Conservation (phyloP, 1,140 invertebrate genomes). For the Colletes gigas region DNA sequence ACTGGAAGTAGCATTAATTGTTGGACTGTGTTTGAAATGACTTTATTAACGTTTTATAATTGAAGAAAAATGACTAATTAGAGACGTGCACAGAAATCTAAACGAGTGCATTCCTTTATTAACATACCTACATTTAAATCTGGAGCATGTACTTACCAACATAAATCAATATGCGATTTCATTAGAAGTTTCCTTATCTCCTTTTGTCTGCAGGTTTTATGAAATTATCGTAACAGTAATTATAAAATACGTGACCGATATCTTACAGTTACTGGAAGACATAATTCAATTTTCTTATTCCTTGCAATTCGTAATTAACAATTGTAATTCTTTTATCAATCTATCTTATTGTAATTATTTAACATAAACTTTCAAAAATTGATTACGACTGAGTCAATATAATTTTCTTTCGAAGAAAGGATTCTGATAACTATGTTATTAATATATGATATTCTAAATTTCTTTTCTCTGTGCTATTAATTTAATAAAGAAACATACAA, state of each 20-base stretch:
- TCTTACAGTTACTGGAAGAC: neutral
- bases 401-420: too few species aligned
- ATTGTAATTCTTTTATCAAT: too few species aligned
- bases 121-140: neutral
- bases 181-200: constrained; percentile 8
- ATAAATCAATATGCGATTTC: constrained; percentile 1
- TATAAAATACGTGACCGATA: neutral
- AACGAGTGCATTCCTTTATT: neutral
- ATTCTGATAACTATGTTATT: too few species aligned
- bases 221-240: neutral
- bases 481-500: too few species aligned
- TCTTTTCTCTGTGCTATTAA: too few species aligned
- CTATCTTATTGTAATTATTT: too few species aligned
- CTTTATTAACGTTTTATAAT: neutral
- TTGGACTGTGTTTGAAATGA: too few species aligned
- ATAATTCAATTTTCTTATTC: neutral
- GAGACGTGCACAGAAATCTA: neutral
- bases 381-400: too few species aligned
- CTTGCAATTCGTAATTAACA: too few species aligned
- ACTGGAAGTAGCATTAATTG: too few species aligned
- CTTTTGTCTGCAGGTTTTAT: constrained; percentile 2
- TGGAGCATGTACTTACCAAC: constrained; percentile 3
- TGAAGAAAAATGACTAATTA: neutral
- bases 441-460: too few species aligned
- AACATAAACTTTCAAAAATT: too few species aligned